Percentiles rank a stretch among this genome's conserved stretches.
Evolutionary conservation across 1,140 invertebrate species (phyloP).

Genomic region (Calliopsis andreniformis): DNA sequence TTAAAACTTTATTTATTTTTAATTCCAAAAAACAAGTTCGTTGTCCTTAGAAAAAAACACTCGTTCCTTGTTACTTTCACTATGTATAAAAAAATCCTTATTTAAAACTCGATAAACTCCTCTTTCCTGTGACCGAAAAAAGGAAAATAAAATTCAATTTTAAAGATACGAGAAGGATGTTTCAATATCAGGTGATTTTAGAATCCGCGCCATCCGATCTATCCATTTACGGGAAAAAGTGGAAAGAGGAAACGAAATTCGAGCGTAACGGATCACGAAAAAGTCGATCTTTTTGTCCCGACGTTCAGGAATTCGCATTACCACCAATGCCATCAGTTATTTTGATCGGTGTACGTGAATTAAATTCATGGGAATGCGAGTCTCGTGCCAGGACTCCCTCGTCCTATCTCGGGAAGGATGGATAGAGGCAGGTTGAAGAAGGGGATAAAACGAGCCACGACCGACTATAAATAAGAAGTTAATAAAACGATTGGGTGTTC

Average conservation of each 20-base stretch:
- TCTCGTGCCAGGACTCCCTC: background rate
- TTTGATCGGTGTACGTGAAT: background rate
- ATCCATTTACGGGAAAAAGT: background rate
- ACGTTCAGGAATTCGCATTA: slow-evolving; percentile 5
- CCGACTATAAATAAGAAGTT: slow-evolving; percentile 60
- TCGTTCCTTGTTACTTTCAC: no score
- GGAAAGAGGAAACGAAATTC: background rate
- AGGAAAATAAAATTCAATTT: no score
- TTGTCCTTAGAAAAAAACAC: no score
- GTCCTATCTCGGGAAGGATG: background rate
- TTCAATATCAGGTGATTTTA: slow-evolving; percentile 10
- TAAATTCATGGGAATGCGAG: background rate
- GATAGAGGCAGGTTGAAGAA: background rate
- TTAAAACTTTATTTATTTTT: no score
- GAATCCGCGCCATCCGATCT: background rate
- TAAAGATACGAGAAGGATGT: background rate
- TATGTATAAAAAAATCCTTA: no score
- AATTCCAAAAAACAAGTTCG: no score
- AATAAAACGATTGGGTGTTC: slow-evolving; percentile 56
- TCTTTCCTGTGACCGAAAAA: no score
- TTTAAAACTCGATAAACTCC: no score
- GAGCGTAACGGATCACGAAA: background rate
- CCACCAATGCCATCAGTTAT: background rate
- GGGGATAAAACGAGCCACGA: background rate
- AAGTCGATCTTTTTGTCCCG: background rate